Conservation (phyloP, 2,888 invertebrate genomes). For the Camptogramma bilineatum region DNA sequence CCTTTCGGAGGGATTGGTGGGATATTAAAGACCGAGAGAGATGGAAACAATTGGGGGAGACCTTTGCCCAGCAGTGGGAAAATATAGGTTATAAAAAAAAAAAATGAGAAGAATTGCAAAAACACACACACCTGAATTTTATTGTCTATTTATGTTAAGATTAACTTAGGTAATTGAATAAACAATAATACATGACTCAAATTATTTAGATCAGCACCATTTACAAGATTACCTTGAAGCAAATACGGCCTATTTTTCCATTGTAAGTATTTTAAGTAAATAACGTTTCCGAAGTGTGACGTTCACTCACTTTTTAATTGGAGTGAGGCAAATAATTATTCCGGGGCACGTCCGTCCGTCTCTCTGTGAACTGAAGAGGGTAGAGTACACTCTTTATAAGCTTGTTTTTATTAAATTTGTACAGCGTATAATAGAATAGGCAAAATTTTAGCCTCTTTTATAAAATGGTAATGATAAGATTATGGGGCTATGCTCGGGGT, state of each 20-base stretch:
- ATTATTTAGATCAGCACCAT: no score
- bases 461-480: not conserved
- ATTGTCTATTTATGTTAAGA: no score
- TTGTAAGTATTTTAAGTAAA: conserved; percentile 15
- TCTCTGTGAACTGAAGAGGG: conserved; percentile 43
- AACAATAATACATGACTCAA: no score
- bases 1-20: no score
- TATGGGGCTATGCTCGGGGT: no score
- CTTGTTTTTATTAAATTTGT: conserved; percentile 39
- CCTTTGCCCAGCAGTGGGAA: no score
- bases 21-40: no score
- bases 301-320: conserved; percentile 61
- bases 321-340: conserved; percentile 64
- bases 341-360: conserved; percentile 53
- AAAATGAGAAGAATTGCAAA: no score
- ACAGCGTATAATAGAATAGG: conserved; percentile 17
- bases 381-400: conserved; percentile 38
- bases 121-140: no score
- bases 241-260: not conserved
- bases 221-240: not conserved
- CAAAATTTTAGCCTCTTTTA: not conserved
- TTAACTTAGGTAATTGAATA: no score
- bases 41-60: no score
- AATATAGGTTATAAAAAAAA: no score
- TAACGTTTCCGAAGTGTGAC: conserved; percentile 40